Evolutionary conservation across 2,888 invertebrate species (phyloP), one percentile per base, ranked within the genome.

Genomic region (Creontiades dilutus): DNA sequence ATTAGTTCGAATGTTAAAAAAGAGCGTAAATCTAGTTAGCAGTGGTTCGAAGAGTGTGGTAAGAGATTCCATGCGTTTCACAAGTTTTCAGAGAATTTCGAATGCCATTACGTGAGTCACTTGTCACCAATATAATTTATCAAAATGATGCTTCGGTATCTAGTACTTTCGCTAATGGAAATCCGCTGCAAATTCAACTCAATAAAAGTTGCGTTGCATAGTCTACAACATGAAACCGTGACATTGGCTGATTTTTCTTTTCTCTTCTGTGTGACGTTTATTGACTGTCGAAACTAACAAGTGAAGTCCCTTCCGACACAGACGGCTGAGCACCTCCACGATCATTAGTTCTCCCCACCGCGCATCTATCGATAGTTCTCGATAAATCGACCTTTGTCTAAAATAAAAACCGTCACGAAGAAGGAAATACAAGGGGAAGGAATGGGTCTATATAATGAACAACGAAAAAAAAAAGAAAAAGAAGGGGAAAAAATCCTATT

Each of bases 321-420:
- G 82, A n/a, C 23, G 52, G 19, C 52, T 19, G 82, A 68, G 68
- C 82, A 47, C 48, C 52, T 82, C 82, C 48, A 82, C 82, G 82
- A 82, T 82, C 82, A 82, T 82, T 82, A 82, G 82, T 48, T 82
- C 82, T 23, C 68, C 68, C 23, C 23, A 19, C 82, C 47, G 23
- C 12, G n/a, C 82, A 27, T 52, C 82, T 48, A 82, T 82, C 52
- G 52, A 52, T 82, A 86, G 86, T 75, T 86, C 55, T 55, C 75
- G 75, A 86, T 86, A 75, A 86, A 86, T 86, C 85, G 85, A 85
- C 85, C 86, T 86, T 85, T 75, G 23, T 75, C 86, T 86, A 48
- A 86, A 86, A 68, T 68, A 68, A 23, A 86, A 75, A 86, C 86
- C 86, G 86, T 86, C 75, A 48, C 86, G 48, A 47, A 23, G 52